Evolutionary conservation across 2,797 vertebrate species (phyloP), one percentile per base, ranked within the genome.

Genomic region (Sylvia borin): DNA sequence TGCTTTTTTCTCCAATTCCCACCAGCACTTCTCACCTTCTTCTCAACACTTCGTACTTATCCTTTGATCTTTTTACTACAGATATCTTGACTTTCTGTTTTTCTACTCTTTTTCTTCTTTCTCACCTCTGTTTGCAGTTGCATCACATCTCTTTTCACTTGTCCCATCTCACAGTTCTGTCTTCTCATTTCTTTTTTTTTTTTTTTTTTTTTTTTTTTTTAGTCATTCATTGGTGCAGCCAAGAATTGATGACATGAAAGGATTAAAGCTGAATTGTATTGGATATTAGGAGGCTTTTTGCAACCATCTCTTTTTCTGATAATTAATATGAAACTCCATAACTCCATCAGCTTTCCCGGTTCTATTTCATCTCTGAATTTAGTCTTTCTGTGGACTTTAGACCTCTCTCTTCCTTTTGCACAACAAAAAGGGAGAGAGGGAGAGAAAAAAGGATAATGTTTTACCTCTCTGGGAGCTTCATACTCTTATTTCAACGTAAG

Each of bases 241-340:
- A 94, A 87, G 36, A 83, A 77, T 21, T 90, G 57, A 68, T 7
- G n/a, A 55, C 47, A 81, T 61, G 32, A 95, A 96, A 96, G 54
- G 14, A 91, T 64, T 92, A 85, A 91, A 78, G 6, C n/a, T 90
- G 24, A 82, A 51, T 43, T 74, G 5, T 10, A 43, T 15, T 93
- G 85, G 34, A 95, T 94, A 96, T 97, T 77, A 94, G 79, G 55
- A 92, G 58, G 29, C 9, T 64, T 89, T 95, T 88, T 67, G 16
- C 26, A 90, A 51, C 31, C 76, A 32, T 90, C 34, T 90, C 12
- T 45, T 94, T 81, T 93, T 95, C 48, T 92, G 58, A 96, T 94
- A 97, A 95, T 96, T 96, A 97, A 55, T 88, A 89, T 61, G 71
- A 92, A 96, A 93, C n/a, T 76, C 61, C 13, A 84, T 70, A 96